phyloP scores from a whole-genome alignment of 2,113 vertebrate species.

The Megaptera novaeangliae region DNA sequence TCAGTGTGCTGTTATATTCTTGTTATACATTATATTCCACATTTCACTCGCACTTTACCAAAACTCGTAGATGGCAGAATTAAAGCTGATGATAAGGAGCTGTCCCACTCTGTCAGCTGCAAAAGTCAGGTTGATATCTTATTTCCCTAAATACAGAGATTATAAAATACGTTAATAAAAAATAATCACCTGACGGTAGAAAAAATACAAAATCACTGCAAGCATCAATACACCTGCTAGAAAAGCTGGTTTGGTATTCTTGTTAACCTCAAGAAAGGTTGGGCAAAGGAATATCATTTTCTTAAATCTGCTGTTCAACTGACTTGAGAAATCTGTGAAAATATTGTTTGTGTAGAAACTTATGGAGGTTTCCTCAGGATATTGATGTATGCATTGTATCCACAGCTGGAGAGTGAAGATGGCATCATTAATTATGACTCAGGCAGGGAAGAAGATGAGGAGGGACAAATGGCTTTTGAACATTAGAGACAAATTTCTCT shows the following conservation, averaged over 20 bases:
- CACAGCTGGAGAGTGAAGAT: no score
- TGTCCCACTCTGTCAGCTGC: not conserved
- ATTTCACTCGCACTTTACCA: not conserved
- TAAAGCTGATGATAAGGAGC: not conserved
- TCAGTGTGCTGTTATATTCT: accelerated
- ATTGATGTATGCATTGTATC: accelerated
- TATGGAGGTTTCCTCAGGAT: not conserved
- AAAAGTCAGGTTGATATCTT: not conserved
- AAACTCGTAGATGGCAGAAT: no score
- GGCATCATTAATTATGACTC: not conserved
- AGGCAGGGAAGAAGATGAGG: no score
- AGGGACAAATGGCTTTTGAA: not conserved
- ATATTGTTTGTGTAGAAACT: not conserved
- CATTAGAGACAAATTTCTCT: not conserved
- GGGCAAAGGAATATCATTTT: not conserved
- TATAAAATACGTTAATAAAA: not conserved
- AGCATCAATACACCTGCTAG: not conserved
- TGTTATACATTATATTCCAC: not conserved
- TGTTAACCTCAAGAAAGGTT: not conserved
- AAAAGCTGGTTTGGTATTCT: not conserved
- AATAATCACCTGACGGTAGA: not conserved
- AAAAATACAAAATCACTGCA: not conserved
- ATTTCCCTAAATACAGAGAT: not conserved
- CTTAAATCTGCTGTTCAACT: not conserved
- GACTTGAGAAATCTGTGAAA: not conserved